Conservation (phyloP, 2,797 vertebrate genomes). For the Lacerta agilis region DNA sequence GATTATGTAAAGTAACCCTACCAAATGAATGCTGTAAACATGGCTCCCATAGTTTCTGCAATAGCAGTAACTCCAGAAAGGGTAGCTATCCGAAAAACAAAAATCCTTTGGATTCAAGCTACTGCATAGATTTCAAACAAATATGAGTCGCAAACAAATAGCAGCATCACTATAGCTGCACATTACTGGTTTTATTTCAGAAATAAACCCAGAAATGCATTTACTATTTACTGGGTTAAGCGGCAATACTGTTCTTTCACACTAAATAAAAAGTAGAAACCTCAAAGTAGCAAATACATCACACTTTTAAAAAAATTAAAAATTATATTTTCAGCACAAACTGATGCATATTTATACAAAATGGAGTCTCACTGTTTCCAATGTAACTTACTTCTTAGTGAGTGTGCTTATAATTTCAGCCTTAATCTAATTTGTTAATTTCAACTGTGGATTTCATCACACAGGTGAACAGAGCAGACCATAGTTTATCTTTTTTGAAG, state of each 20-base stretch:
- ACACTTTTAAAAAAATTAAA: neutral
- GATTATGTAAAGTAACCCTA: neutral
- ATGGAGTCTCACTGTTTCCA: neutral
- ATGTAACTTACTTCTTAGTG: no score
- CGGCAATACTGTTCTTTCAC: neutral
- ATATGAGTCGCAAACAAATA: neutral
- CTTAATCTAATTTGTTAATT: neutral
- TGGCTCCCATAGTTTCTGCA: neutral
- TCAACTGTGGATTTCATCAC: neutral
- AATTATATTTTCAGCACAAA: neutral
- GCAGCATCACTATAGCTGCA: neutral
- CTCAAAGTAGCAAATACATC: neutral
- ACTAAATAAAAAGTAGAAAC: neutral
- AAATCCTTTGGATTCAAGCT: neutral
- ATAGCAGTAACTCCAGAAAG: neutral
- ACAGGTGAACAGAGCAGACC: neutral
- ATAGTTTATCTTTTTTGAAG: neutral
- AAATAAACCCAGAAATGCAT: neutral
- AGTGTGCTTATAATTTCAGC: neutral
- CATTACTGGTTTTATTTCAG: neutral
- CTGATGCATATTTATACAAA: neutral
- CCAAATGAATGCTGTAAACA: neutral
- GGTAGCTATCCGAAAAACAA: neutral
- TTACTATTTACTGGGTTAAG: neutral
- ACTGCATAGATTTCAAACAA: neutral